phyloP scores from a whole-genome alignment of 2,797 vertebrate species.

The Sitta carolinensis region DNA sequence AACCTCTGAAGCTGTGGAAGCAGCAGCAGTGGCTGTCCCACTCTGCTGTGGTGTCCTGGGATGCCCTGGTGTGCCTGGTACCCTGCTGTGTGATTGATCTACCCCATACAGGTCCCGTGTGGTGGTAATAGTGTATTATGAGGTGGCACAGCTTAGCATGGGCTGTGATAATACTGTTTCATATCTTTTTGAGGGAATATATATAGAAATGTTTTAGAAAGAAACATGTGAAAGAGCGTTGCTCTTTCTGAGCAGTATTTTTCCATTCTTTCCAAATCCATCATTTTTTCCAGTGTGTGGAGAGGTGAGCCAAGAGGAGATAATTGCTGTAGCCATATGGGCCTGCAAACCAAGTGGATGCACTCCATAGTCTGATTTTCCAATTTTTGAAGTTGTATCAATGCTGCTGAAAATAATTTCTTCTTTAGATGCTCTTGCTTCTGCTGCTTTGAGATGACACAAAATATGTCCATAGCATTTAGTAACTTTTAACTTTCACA shows the following conservation, averaged over 20 bases:
- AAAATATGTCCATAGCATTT: not conserved
- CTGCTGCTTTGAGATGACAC: not conserved
- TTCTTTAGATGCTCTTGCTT: not conserved
- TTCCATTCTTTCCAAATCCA: not conserved
- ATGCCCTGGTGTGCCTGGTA: not conserved
- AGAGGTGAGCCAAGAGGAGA: not conserved
- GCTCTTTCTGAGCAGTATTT: not conserved
- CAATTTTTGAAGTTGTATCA: not conserved
- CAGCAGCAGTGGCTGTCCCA: not conserved
- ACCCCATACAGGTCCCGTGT: not conserved
- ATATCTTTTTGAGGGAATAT: not conserved
- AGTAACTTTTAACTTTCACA: not conserved
- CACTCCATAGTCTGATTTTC: not conserved
- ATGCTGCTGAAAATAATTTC: not conserved
- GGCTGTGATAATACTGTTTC: not conserved
- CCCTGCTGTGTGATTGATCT: not conserved
- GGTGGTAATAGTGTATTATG: not conserved
- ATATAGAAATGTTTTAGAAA: not conserved
- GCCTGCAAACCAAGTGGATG: not conserved
- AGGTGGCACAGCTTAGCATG: not conserved
- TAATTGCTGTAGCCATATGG: not conserved
- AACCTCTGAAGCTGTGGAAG: not conserved
- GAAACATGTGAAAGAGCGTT: not conserved
- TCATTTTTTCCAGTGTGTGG: not conserved
- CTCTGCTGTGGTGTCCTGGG: not conserved